Evolutionary conservation across 2,888 invertebrate genomes (phyloP).

Genomic region (Lithophane ornitopus): DNA sequence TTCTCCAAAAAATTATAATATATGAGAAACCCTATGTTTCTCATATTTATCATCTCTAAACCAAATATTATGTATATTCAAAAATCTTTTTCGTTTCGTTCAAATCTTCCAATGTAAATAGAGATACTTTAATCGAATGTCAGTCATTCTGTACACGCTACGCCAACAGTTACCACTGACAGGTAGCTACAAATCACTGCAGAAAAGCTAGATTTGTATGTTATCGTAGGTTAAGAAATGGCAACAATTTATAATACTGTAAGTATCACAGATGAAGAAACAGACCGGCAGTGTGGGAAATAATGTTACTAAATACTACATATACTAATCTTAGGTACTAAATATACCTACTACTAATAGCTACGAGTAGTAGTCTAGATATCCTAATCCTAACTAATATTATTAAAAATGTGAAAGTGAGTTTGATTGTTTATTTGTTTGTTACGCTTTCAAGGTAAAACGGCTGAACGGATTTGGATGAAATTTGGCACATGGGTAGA

Average conservation of each 20-base stretch:
- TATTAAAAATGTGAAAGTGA: no score
- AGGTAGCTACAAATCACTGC: conserved; percentile 52
- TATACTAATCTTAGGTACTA: no score
- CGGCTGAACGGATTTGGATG: no score
- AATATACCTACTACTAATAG: not conserved
- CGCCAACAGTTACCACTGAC: conserved; percentile 46
- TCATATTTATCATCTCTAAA: not conserved
- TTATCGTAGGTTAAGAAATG: conserved; percentile 49
- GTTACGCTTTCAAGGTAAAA: no score
- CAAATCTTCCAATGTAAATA: conserved; percentile 42
- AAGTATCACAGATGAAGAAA: conserved; percentile 40
- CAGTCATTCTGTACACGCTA: conserved; percentile 51
- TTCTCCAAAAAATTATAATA: no score
- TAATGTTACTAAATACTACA: not conserved
- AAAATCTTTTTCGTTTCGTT: conserved; percentile 17
- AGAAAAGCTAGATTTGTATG: conserved; percentile 41
- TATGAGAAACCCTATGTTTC: no score
- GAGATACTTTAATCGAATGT: conserved; percentile 61
- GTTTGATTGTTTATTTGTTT: no score
- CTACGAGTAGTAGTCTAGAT: not conserved
- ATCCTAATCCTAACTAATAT: no score
- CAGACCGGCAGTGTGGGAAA: conserved; percentile 21
- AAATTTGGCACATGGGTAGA: no score
- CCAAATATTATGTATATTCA: not conserved
- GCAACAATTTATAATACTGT: conserved; percentile 47